Conservation (phyloP, 2,797 vertebrate genomes). For the Dicrostonyx torquatus region DNA sequence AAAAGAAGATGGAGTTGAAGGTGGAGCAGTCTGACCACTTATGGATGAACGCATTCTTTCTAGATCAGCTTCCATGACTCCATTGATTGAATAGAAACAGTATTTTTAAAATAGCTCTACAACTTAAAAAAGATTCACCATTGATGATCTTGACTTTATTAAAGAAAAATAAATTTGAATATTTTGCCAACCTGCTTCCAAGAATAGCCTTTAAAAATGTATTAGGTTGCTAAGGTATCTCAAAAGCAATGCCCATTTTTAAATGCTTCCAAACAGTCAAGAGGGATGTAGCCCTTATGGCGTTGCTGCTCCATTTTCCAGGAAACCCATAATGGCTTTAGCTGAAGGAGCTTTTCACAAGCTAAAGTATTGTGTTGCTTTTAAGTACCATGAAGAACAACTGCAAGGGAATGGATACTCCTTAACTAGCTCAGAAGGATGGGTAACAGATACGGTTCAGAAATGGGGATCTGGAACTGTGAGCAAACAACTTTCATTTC, state of each 20-base stretch:
- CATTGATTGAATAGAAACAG: constrained; percentile 34
- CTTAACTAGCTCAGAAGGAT: background rate
- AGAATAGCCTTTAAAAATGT: constrained; percentile 50
- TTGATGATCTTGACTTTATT: constrained; percentile 5
- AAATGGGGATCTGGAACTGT: background rate
- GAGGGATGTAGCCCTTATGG: background rate
- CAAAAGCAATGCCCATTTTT: constrained; percentile 38
- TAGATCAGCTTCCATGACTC: background rate
- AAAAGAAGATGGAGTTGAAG: background rate
- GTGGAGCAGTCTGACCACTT: background rate
- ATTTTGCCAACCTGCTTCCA: constrained; percentile 41
- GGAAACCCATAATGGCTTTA: constrained; percentile 26
- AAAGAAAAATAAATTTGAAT: constrained; percentile 51
- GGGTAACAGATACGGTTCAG: constrained; percentile 5
- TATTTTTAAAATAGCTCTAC: constrained; percentile 16
- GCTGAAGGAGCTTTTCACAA: constrained; percentile 34
- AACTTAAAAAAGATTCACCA: constrained; percentile 32
- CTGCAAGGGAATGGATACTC: background rate
- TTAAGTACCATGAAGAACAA: constrained; percentile 31
- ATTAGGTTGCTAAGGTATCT: constrained; percentile 50
- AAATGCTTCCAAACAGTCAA: constrained; percentile 19
- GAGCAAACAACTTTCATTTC: constrained; percentile 54
- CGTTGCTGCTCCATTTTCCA: constrained; percentile 18
- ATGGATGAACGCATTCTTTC: background rate
- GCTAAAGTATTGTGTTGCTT: constrained; percentile 9